These are phyloP conservation scores for Holothuria glaberrima DNA, from an alignment of 35 echinoderm and acorn worm species.

Conservation along the genomic window DNA sequence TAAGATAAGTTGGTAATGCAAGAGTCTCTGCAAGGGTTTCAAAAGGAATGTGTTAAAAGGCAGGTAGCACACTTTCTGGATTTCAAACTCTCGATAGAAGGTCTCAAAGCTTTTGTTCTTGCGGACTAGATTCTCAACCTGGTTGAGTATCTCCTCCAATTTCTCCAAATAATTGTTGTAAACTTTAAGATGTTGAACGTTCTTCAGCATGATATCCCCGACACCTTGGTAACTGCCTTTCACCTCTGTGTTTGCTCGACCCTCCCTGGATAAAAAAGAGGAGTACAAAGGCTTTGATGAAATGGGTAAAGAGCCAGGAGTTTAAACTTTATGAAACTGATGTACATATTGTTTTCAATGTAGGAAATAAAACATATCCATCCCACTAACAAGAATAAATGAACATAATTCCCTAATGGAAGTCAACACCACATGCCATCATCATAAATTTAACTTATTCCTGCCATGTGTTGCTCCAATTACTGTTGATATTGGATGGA, in stretches of 20 bases:
- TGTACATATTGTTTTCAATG: no score
- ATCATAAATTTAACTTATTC: no score
- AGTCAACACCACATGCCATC: no score
- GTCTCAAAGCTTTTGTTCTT: constrained; percentile 98
- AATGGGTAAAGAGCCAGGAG: no score
- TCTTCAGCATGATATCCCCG: constrained; percentile 97
- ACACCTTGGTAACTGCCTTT: constrained; percentile 92
- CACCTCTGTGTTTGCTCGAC: constrained; percentile 76
- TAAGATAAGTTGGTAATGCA: constrained; percentile 91
- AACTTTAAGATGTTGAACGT: constrained; percentile 91
- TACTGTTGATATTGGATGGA: no score
- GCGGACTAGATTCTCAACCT: constrained; percentile 71
- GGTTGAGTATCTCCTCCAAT: constrained; percentile 80
- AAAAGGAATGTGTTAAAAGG: constrained; percentile 99
- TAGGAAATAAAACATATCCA: no score
- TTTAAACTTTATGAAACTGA: no score
- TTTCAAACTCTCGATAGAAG: constrained; percentile 97
- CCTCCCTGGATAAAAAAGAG: constrained; percentile 76
- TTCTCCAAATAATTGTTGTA: constrained; percentile 90
- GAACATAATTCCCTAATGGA: no score
- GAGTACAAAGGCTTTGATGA: neutral
- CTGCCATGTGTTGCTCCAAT: no score
- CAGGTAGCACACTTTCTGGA: constrained; percentile 99
- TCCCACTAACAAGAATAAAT: no score
- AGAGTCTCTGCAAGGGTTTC: constrained; percentile 92